Evolutionary conservation across 2,797 vertebrate species (phyloP), one percentile per base, ranked within the genome.

Genomic region (Tangara arthus): DNA sequence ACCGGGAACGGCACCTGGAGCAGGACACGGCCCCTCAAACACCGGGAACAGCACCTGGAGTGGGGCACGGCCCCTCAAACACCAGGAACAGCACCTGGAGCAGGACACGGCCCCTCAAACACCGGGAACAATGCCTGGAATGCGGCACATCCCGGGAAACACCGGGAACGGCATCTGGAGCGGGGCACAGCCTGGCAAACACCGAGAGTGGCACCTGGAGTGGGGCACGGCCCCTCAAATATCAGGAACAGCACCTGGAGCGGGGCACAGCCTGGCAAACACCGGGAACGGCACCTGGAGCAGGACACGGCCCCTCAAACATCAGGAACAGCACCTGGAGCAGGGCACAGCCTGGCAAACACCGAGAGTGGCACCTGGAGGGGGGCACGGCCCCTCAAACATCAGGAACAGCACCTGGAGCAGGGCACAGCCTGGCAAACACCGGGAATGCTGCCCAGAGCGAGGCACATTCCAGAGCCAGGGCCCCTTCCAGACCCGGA

Each of bases 21-120:
- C 0, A 0, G 3, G 28, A 28, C 21, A 44, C 11, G 4, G 20
- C 44, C 44, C 12, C 3, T 3, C 1, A 42, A n/a, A 55, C 27
- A 8, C 27, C 9, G 0, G 52, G 69, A 56, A 56, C 1, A 1
- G 8, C 3, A 0, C 71, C 55, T 15, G 34, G 46, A 26, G 3
- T 9, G 35, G 1, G 23, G 46, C 46, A 47, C 8, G 4, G 46
- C 46, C 23, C 6, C 11, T 11, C 10, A 12, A 46, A 52, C 14
- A 16, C 52, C 11, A 1, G 68, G 68, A 53, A 41, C 1, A 3
- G 26, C 1, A 0, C 53, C 69, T 22, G 42, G 42, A 42, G 18
- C 6, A 6, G 37, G 37, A 5, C 37, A 39, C 37, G 14, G 37
- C 37, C 37, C 6, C 5, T 5, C 7, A 47, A 24, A 24, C 13